Evolutionary conservation across 2,888 invertebrate genomes (phyloP).

Genomic region (Pheosia tremula): DNA sequence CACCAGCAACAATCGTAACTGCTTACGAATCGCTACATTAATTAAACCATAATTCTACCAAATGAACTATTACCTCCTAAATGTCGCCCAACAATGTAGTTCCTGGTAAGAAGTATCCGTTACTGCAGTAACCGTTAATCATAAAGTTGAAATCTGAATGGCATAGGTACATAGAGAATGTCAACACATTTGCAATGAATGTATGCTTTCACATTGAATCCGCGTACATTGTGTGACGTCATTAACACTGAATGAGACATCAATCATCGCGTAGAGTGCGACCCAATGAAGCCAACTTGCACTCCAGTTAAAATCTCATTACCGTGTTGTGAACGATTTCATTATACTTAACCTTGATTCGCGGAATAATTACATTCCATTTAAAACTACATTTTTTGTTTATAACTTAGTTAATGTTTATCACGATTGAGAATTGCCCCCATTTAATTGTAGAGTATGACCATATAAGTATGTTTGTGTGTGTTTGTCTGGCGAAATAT

Average conservation of each 20-base stretch:
- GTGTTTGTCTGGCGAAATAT: no score
- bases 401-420: neutral
- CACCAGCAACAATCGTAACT: no score
- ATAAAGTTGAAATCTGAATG: no score
- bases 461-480: no score
- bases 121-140: no score
- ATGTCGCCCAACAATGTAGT: no score
- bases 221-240: slow-evolving; percentile 15
- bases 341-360: slow-evolving; percentile 21
- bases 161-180: neutral
- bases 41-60: no score
- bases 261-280: slow-evolving; percentile 33
- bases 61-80: no score
- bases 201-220: slow-evolving; percentile 13
- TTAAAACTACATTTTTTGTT: neutral
- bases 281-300: slow-evolving; percentile 38
- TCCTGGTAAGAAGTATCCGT: no score
- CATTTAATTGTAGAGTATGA: no score
- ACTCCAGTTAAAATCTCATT: slow-evolving; percentile 45
- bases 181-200: slow-evolving; percentile 15
- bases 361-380: slow-evolving; percentile 1
- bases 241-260: slow-evolving; percentile 28
- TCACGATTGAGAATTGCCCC: no score
- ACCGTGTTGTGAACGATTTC: slow-evolving; percentile 35
- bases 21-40: no score